Evolutionary conservation across 2,888 invertebrate species (phyloP).

Genomic region (Frankliniella intonsa): DNA sequence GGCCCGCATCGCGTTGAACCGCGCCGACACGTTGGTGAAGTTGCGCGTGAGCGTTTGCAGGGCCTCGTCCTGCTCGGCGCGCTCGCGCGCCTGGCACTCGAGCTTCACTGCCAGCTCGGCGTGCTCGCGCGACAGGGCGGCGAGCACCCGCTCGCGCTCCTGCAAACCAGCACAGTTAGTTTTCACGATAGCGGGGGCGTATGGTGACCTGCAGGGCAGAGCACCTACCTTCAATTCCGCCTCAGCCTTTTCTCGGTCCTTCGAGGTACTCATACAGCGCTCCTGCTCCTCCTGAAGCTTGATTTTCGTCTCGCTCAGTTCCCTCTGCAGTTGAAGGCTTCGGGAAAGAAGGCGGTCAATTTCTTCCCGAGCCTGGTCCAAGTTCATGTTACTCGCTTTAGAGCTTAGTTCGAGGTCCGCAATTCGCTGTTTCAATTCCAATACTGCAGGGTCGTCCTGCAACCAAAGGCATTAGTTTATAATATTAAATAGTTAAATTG

Average conservation of each 20-base stretch:
- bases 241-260: neutral
- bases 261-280: neutral
- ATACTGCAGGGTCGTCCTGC: neutral
- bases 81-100: conserved; percentile 15
- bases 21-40: conserved; percentile 1
- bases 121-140: neutral
- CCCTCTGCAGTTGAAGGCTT: neutral
- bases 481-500: neutral
- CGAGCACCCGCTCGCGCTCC: neutral
- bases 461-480: neutral
- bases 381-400: neutral
- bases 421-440: neutral
- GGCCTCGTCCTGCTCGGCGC: neutral
- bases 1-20: conserved; percentile 11
- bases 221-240: neutral
- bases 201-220: no score
- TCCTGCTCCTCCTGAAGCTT: neutral
- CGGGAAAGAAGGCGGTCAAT: neutral
- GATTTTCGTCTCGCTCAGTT: neutral
- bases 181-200: no score
- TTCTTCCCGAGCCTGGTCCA: neutral
- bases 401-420: neutral
- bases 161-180: neutral
- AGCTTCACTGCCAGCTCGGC: neutral
- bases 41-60: neutral